Base-by-base conservation (phyloP, 1,140 invertebrate species). In the Theocolax elegans region DNA sequence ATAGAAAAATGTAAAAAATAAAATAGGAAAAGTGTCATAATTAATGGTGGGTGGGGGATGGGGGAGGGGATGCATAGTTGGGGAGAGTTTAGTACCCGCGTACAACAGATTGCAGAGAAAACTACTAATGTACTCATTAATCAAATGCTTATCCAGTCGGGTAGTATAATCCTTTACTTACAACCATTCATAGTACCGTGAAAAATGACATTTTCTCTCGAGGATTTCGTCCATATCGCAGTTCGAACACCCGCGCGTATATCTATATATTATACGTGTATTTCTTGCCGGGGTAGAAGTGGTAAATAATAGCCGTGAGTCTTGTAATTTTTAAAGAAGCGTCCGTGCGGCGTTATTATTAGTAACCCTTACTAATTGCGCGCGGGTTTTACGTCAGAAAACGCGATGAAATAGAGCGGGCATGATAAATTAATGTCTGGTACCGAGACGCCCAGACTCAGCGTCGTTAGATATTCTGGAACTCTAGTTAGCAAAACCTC, bases 401-500 rank as follows among this genome's bases (percentile, higher is more conserved):
- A 35, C 60, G 38, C 21, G 44, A 42, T 31, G 46, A 51, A 60
- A 38, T 38, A 59, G 48, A 48, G 48, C 48, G 29, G 23, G 38
- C 25, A 54, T 69, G 48, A 54, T 46, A 63, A 56, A 69, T 63
- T 62, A 69, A 69, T 69, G 59, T 19, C 15, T 17, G 31, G 35
- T 51, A 40, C 29, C n/a, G 21, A 35, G 35, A 42, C 21, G 17
- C 56, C 1, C 29, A 60, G 44, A 46, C 38, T 19, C 10, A 15
- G 25, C 29, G 17, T 51, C 46, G 46, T 51, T 42, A 56, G 13
- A 27, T 54, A 56, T 74, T 75, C 72, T 72, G 60, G 27, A 74
- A 74, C 60, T 75, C 59, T 74, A 67, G 66, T 73, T 74, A 74
- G 71, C 67, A 48, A 71, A 73, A 75, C 46, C 66, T 75, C 75